These are phyloP conservation scores for Chelonoidis abingdonii DNA, from an alignment of 2,113 vertebrate genomes.

Conservation along the genomic window DNA sequence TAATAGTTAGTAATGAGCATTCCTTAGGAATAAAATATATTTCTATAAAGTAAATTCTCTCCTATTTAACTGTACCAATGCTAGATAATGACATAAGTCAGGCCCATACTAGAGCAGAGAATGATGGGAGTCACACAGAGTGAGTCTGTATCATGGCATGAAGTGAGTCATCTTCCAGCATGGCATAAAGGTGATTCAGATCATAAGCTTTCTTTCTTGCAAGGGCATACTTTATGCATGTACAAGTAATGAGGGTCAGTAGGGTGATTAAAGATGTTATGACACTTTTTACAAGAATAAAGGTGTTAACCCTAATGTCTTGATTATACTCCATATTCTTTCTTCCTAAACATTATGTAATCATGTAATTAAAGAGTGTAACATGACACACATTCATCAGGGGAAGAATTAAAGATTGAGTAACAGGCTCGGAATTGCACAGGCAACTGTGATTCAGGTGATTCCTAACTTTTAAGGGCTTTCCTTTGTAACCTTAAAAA, in stretches of 20 bases:
- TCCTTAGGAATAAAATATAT: neutral
- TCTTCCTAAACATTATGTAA: conserved; percentile 27
- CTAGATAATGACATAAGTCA: neutral
- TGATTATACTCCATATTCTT: neutral
- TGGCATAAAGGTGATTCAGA: conserved; percentile 28
- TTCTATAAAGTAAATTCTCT: neutral
- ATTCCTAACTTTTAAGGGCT: neutral
- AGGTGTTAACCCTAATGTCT: neutral
- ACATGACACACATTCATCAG: conserved; percentile 49
- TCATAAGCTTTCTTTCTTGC: conserved; percentile 55
- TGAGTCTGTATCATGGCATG: conserved; percentile 30
- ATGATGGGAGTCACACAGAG: neutral
- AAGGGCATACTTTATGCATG: conserved; percentile 58
- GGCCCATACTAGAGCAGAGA: neutral
- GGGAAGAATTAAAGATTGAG: neutral
- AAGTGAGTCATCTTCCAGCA: conserved; percentile 32
- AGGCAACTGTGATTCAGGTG: neutral
- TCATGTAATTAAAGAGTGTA: conserved; percentile 5
- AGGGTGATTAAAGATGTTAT: conserved; percentile 28
- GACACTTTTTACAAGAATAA: conserved; percentile 53
- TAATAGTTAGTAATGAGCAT: accelerated
- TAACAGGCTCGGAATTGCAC: neutral
- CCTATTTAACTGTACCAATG: neutral
- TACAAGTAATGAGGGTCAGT: neutral
- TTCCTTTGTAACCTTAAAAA: neutral